Evolutionary conservation across 2,113 vertebrate genomes (phyloP), one percentile per base, ranked within the genome.

Genomic region (Tretioscincus oriximinensis): DNA sequence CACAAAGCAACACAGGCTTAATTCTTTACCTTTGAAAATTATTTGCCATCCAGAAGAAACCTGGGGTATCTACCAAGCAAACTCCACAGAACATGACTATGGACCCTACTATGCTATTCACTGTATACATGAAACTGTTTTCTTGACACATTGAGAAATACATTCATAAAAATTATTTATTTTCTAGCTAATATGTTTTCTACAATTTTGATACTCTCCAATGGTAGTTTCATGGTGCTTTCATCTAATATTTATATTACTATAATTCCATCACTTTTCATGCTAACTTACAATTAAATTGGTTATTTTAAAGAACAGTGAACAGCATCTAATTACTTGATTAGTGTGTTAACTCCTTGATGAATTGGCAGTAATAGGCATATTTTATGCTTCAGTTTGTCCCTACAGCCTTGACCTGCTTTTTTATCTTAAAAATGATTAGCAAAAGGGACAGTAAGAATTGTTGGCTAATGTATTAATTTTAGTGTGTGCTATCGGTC

Each of bases 401-500:
- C 11, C 7, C 64, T 5, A 0, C 5, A 73, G 2, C 0, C 0
- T n/a, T 7, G 22, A 78, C 67, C 77, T 80, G 31, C 28, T 16
- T 35, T 47, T 82, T 68, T 2, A 16, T 22, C 2, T 14, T 49
- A 63, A 31, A 47, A 73, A 41, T 58, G 18, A 4, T 18, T 7
- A 69, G 16, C 2, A 72, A 3, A 1, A 16, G 29, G 9, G 1
- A 18, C 16, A 71, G 1, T 2, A 76, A 69, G 65, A 87, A 47
- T 60, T n/a, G 22, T 3, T 54, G 72, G 9, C 73, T 66, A 29
- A 41, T 35, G 0, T 0, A 35, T 45, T 49, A 61, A 28, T 35
- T 65, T 63, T 29, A 51, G 9, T 77, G 9, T 24, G 9, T 24
- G 18, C 11, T 29, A 5, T 22, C 24, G 20, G 8, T 49, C 3